Percentiles rank a stretch among this genome's conserved stretches.
Conservation (phyloP, 2,888 invertebrate genomes). For the Sarcophaga carnaria region DNA sequence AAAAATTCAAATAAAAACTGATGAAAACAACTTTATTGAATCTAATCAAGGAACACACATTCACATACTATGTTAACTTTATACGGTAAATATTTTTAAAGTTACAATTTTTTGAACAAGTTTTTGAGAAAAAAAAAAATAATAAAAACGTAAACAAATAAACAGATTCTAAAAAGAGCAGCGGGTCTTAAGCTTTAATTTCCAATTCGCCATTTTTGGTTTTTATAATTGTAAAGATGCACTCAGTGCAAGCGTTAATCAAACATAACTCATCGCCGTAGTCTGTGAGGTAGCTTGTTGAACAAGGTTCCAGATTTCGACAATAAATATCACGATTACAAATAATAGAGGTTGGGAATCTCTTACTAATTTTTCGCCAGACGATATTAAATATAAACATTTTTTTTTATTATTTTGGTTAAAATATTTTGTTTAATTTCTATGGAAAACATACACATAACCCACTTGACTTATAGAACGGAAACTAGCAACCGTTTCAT, state of each 20-base stretch:
- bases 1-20: no score
- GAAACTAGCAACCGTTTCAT: neutral
- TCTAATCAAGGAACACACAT: constrained; percentile 5
- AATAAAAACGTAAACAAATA: neutral
- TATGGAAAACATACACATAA: constrained; percentile 12
- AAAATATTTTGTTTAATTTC: neutral
- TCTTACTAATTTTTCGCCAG: neutral
- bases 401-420: neutral
- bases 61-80: no score
- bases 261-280: no score
- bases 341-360: neutral
- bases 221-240: no score
- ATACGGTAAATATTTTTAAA: constrained; percentile 40
- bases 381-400: constrained; percentile 2
- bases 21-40: no score
- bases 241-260: no score
- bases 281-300: no score
- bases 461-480: constrained; percentile 58
- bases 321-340: no score
- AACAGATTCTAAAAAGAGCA: neutral
- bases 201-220: no score
- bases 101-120: constrained; percentile 36
- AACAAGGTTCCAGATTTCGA: no score
- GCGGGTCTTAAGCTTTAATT: neutral
- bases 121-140: neutral